Evolutionary conservation across 2,888 invertebrate species (phyloP).

Genomic region (Laspeyria flexula): DNA sequence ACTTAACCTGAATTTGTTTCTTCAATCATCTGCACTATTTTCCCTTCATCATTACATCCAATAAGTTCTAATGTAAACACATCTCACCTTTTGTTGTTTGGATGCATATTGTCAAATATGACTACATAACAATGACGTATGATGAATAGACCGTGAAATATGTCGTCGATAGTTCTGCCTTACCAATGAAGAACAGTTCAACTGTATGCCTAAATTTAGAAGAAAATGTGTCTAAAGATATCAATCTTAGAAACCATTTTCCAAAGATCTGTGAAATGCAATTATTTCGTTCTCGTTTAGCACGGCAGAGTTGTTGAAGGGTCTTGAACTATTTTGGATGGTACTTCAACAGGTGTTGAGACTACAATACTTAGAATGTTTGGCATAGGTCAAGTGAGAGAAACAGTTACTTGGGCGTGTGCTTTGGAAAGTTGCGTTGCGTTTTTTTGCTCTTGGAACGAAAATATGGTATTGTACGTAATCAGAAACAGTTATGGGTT

Average conservation of each 20-base stretch:
- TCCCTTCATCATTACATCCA: not conserved
- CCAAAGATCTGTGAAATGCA: no score
- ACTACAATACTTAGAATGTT: slow-evolving; percentile 44
- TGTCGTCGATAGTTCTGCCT: slow-evolving; percentile 7
- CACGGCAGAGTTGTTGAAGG: slow-evolving; percentile 2
- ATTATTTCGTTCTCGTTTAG: no score
- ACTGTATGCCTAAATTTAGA: no score
- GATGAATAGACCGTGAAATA: slow-evolving; percentile 12
- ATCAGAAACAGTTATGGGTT: no score
- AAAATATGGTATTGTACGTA: no score
- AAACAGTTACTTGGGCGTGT: slow-evolving; percentile 21
- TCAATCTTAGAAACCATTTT: no score
- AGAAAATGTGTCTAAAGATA: no score
- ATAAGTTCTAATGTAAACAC: not conserved
- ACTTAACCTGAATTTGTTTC: no score
- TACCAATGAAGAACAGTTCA: no score
- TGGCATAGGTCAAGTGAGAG: slow-evolving; percentile 40
- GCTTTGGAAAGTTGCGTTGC: slow-evolving; percentile 3
- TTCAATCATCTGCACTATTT: no score
- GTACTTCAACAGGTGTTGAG: slow-evolving; percentile 31
- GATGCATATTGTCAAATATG: not conserved
- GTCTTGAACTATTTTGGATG: slow-evolving; percentile 10
- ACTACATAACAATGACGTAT: slow-evolving; percentile 6
- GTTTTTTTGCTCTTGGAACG: not conserved
- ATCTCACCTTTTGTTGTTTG: not conserved